Evolutionary conservation across 2,113 vertebrate genomes (phyloP).

Genomic region (Naja naja): DNA sequence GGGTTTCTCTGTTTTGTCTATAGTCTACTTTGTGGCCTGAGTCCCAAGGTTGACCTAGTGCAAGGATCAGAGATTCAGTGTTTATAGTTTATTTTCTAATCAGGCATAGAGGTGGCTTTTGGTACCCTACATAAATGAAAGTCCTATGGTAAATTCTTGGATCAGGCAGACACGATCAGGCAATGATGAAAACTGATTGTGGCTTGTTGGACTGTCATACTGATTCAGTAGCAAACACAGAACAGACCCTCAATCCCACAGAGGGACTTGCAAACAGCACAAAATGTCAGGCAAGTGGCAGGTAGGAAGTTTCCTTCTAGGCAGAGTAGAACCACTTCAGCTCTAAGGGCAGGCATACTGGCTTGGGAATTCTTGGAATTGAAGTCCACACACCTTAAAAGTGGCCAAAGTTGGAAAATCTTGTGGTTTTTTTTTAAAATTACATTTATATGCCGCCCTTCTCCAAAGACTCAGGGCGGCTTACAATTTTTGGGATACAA

Average conservation of each 20-base stretch:
- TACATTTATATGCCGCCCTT: no score
- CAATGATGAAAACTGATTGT: not conserved
- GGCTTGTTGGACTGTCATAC: slow-evolving; percentile 3
- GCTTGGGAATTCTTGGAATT: not conserved
- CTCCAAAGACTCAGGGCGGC: no score
- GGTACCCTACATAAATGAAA: slow-evolving; percentile 13
- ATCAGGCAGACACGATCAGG: not conserved
- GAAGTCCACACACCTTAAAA: not conserved
- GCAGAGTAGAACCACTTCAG: not conserved
- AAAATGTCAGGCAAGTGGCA: not conserved
- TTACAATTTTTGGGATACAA: no score
- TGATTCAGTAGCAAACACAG: not conserved
- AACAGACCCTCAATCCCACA: not conserved
- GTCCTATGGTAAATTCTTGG: not conserved
- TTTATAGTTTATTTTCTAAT: not conserved
- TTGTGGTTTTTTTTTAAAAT: no score
- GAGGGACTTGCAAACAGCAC: not conserved
- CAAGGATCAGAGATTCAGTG: not conserved
- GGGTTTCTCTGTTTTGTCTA: not conserved
- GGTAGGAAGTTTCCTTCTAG: not conserved
- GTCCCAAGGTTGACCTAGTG: not conserved
- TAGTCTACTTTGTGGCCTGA: not conserved
- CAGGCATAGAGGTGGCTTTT: not conserved
- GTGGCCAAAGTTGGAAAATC: not conserved
- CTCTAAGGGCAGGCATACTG: not conserved